Conservation (phyloP, 2,888 invertebrate species). For the Cerceris ruficornis region DNA sequence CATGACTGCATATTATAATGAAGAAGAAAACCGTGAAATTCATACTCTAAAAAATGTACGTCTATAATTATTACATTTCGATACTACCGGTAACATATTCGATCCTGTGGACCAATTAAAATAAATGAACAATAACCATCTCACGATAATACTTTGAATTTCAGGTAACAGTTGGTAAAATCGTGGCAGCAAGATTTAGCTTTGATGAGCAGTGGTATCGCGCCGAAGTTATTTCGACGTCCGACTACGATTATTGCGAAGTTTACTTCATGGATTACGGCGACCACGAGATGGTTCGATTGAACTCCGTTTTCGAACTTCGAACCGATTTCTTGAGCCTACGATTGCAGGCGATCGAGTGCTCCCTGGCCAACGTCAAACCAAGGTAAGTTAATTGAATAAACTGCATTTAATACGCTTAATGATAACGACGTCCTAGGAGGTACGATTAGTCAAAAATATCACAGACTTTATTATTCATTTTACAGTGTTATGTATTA, state of each 20-base stretch:
- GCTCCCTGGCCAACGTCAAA: slow-evolving; percentile 89
- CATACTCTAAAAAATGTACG: slow-evolving; percentile 82
- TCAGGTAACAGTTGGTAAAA: slow-evolving; percentile 87
- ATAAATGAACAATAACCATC: not conserved
- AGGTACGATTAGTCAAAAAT: not conserved
- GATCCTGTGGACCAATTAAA: no score
- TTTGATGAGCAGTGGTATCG: slow-evolving; percentile 93
- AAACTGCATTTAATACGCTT: not conserved
- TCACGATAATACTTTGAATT: slow-evolving; percentile 2
- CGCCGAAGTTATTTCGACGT: slow-evolving; percentile 87
- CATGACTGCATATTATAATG: slow-evolving; percentile 92
- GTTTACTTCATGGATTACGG: slow-evolving; percentile 95
- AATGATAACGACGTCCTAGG: not conserved
- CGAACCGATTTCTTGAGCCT: slow-evolving; percentile 89
- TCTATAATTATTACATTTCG: slow-evolving; percentile 7
- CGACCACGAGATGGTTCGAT: slow-evolving; percentile 88
- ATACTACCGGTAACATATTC: not conserved
- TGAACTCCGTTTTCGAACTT: slow-evolving; percentile 87
- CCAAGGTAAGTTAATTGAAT: slow-evolving; percentile 81
- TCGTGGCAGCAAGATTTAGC: slow-evolving; percentile 92
- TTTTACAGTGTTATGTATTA: not conserved
- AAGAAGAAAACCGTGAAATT: slow-evolving; percentile 85
- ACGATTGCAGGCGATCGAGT: slow-evolving; percentile 93
- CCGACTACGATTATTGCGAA: slow-evolving; percentile 85
- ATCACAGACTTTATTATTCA: slow-evolving; percentile 20